Conservation (phyloP, 2,888 invertebrate genomes). For the Xestoiulus laeticollis region DNA sequence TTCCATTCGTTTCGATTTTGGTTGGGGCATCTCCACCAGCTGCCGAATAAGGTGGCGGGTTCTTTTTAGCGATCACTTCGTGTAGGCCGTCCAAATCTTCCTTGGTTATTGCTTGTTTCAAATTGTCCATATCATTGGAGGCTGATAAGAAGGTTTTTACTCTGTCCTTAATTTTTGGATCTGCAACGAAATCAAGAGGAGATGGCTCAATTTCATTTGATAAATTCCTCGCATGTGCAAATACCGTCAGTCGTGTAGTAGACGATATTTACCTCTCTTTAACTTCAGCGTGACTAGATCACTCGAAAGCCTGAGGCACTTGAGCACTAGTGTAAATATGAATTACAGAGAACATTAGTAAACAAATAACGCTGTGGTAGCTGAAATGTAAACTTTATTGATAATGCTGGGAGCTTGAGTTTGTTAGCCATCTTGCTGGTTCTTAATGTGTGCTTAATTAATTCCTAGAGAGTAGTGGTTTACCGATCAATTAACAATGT, state of each 20-base stretch:
- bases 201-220: neutral
- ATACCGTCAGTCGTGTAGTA: slow-evolving; percentile 59
- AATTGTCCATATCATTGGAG: slow-evolving; percentile 62
- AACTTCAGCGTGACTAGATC: slow-evolving; percentile 90
- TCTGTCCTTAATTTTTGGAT: slow-evolving; percentile 83
- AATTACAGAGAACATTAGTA: slow-evolving; percentile 1
- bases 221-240: neutral
- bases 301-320: slow-evolving; percentile 90
- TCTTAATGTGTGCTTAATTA: slow-evolving; percentile 6
- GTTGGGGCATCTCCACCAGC: neutral
- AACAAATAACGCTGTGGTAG: neutral
- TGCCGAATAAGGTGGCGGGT: neutral
- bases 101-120: slow-evolving; percentile 59
- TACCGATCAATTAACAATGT: slow-evolving; percentile 24
- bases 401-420: neutral
- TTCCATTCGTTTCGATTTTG: slow-evolving; percentile 53
- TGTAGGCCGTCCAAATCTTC: slow-evolving; percentile 58
- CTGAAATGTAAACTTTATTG: neutral
- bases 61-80: slow-evolving; percentile 57
- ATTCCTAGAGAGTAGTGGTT: neutral
- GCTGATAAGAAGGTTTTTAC: slow-evolving; percentile 63
- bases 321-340: slow-evolving; percentile 78
- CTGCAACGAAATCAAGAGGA: slow-evolving; percentile 67
- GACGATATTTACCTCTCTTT: slow-evolving; percentile 77
- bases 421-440: neutral